phyloP scores from a whole-genome alignment of 64 coral and sea anemone genomes.

The Actinia tenebrosa region DNA sequence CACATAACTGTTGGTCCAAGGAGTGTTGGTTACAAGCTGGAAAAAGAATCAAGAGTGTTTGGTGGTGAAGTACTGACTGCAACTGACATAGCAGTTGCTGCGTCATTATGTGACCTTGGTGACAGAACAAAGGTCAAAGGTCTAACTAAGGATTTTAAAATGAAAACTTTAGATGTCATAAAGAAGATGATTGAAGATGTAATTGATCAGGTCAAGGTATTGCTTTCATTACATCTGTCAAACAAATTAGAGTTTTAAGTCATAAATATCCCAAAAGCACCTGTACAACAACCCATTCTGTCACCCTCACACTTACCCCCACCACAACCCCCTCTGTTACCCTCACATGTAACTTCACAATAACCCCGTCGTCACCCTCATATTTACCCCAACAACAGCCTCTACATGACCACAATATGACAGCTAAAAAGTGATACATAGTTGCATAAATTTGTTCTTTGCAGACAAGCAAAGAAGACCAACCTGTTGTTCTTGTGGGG shows the following conservation, averaged over 20 bases:
- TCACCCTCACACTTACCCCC: not conserved
- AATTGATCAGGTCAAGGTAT: constrained; percentile 93
- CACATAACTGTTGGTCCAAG: constrained; percentile 71
- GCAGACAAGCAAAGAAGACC: constrained; percentile 62
- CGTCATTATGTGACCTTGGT: constrained; percentile 56
- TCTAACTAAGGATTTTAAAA: constrained; percentile 32
- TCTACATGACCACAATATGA: not conserved
- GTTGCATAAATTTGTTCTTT: not conserved
- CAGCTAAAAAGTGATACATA: not conserved
- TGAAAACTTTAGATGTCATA: constrained; percentile 30
- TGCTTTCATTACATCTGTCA: not conserved
- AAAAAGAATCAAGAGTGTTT: constrained; percentile 63
- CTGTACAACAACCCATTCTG: not conserved
- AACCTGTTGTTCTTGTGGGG: constrained; percentile 91
- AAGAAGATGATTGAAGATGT: constrained; percentile 62
- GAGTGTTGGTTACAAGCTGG: constrained; percentile 78
- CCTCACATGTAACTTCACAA: too few species aligned
- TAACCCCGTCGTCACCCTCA: too few species aligned
- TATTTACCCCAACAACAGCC: too few species aligned
- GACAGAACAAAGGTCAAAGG: constrained; percentile 48
- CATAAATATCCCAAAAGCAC: too few species aligned
- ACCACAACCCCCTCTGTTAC: not conserved
- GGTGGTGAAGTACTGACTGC: constrained; percentile 64
- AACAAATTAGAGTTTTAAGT: too few species aligned
- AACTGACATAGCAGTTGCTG: constrained; percentile 93